phyloP scores from a whole-genome alignment of 2,113 vertebrate genomes.

The Opisthocomus hoazin region DNA sequence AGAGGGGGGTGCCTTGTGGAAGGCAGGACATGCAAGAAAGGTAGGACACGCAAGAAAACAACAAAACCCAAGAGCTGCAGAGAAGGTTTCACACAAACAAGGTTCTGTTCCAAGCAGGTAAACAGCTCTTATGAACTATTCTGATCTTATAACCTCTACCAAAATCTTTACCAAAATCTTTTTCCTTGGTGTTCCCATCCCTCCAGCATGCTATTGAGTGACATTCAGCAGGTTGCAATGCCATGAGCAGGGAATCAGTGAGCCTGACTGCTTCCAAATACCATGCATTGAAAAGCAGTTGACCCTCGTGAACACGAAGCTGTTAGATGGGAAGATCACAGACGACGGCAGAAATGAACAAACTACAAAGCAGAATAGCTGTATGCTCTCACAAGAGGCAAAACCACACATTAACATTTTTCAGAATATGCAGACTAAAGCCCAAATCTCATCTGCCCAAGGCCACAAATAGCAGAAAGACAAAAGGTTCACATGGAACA shows the following conservation, averaged over 20 bases:
- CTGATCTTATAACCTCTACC: not conserved
- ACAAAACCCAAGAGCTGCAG: not conserved
- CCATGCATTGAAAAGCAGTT: rapidly evolving
- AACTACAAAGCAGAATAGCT: not conserved
- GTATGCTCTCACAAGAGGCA: not conserved
- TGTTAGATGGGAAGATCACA: not conserved
- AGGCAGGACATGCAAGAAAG: not conserved
- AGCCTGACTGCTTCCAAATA: not conserved
- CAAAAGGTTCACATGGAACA: not conserved
- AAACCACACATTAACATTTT: not conserved
- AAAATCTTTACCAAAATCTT: not conserved
- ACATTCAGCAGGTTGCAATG: not conserved
- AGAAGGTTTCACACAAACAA: not conserved
- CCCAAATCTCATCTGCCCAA: not conserved
- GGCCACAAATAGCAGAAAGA: not conserved
- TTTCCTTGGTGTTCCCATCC: not conserved
- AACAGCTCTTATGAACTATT: not conserved
- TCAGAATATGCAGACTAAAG: not conserved
- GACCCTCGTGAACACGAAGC: rapidly evolving
- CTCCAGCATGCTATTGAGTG: no score
- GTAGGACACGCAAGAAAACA: not conserved
- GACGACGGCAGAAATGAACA: not conserved
- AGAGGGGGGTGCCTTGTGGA: not conserved
- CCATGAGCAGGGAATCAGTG: not conserved
- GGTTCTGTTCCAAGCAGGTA: not conserved